Base-by-base conservation (phyloP, 2,888 invertebrate genomes). In the Stegophylla sp. region DNA sequence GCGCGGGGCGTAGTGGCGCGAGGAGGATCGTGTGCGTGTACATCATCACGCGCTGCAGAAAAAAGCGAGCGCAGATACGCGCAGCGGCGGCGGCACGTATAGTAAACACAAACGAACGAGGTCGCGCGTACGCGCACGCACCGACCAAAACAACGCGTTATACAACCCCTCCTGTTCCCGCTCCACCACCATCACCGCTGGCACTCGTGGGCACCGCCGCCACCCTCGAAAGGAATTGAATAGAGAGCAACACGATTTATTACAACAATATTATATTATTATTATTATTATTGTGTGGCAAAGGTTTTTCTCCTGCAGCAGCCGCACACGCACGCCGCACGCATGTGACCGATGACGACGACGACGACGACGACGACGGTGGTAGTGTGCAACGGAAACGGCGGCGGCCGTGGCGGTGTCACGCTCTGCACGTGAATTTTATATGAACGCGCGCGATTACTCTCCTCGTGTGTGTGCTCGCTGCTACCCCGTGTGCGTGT, bases 91-190 rank as follows among this genome's bases (percentile, higher is more conserved):
- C 63, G 41, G 56, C n/a, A 34, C 34, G 7, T 7, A 34, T 7
- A 34, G n/a, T 7, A 34, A 12, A 66, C 43, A 45, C 41, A 12
- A 9, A 20, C 20, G 43, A 45, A 28, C 48, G n/a, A 59, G 45
- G 26, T 13, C 51, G 71, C 48, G 34, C 20, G 20, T 53, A 28
- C 28, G 34, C 28, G 28, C 61, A 23, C 7, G 9, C 63, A 67
- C 67, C 34, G n/a, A 75, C 75, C 63, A 51, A 66, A 76, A 76
- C 56, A 76, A 61, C 74, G 74, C 20, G 48, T 74, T 63, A n/a
- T n/a, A n/a, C 48, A 12, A 34, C 34, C 34, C 34, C 34, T 3
- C 3, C 34, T n/a, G n/a, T n/a, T n/a, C 74, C n/a, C 61, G 45
- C 26, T 10, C n/a, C 51, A 15, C 12, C 51, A 15, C 12, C 51